These are phyloP conservation scores for Microdon myrmicae DNA, from an alignment of 2,888 invertebrate species.

Conservation along the genomic window DNA sequence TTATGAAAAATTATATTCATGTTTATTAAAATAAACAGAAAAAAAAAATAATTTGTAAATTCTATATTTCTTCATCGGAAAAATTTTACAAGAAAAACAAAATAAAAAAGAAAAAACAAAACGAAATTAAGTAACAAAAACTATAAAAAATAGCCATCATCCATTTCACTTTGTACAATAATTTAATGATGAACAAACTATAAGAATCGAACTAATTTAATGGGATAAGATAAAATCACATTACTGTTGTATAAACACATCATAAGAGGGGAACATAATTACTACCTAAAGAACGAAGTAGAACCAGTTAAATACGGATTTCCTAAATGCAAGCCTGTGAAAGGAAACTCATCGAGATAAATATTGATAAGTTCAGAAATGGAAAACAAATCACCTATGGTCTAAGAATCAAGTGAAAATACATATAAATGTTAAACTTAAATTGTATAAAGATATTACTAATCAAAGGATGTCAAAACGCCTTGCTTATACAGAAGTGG, in stretches of 20 bases:
- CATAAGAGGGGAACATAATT: not conserved
- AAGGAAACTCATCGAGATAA: too few species aligned
- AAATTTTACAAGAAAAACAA: constrained; percentile 37
- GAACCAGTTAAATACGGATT: too few species aligned
- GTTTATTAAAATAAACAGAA: constrained; percentile 25
- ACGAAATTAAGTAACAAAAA: constrained; percentile 15
- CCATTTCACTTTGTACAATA: constrained; percentile 44
- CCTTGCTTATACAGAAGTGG: too few species aligned
- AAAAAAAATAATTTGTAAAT: constrained; percentile 36
- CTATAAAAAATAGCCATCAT: constrained; percentile 34
- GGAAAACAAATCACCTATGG: too few species aligned
- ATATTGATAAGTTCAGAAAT: too few species aligned
- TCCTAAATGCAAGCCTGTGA: too few species aligned
- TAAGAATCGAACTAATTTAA: constrained; percentile 33
- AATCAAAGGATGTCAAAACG: too few species aligned
- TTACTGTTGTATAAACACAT: constrained; percentile 46
- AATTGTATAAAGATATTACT: too few species aligned
- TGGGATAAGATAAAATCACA: constrained; percentile 51
- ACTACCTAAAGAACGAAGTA: too few species aligned
- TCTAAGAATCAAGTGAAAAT: too few species aligned
- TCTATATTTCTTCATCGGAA: constrained; percentile 49
- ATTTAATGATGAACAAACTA: constrained; percentile 17
- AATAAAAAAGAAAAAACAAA: constrained; percentile 28
- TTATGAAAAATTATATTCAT: constrained; percentile 21
- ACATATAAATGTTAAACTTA: too few species aligned